These are phyloP conservation scores for Trichogramma pretiosum DNA, from an alignment of 1,140 invertebrate genomes.

Conservation along the genomic window DNA sequence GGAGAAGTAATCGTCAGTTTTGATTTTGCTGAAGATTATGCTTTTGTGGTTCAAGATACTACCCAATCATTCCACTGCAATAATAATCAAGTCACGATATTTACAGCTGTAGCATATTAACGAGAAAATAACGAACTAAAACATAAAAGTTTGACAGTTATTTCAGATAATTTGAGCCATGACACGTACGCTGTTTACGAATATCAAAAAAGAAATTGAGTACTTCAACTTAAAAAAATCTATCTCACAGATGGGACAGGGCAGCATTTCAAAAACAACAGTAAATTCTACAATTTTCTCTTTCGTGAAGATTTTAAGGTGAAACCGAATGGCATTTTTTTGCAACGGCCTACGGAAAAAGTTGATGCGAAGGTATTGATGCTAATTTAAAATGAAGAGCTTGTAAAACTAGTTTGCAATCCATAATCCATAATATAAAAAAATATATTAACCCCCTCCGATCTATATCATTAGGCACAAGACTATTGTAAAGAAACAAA, in stretches of 20 bases:
- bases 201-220: too few relatives aligned
- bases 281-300: too few relatives aligned
- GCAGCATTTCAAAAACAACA: too few relatives aligned
- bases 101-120: slow-evolving; percentile 8
- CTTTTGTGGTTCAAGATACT: slow-evolving; percentile 22
- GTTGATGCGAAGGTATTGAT: slow-evolving; percentile 10
- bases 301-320: too few relatives aligned
- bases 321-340: too few relatives aligned
- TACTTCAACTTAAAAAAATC: too few relatives aligned
- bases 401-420: slow-evolving; percentile 7
- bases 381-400: slow-evolving; percentile 4
- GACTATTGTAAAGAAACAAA: background rate
- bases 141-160: slow-evolving; percentile 1
- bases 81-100: too few relatives aligned
- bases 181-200: slow-evolving; percentile 5
- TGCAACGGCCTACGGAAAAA: too few relatives aligned
- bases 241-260: too few relatives aligned
- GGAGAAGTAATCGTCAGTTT: slow-evolving; percentile 11
- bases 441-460: slow-evolving; percentile 2
- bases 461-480: slow-evolving; percentile 1
- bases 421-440: too few relatives aligned
- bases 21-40: slow-evolving; percentile 19
- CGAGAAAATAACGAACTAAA: slow-evolving; percentile 2
- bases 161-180: slow-evolving; percentile 9
- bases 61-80: slow-evolving; percentile 4